Evolutionary conservation across 2,113 vertebrate genomes (phyloP).

Genomic region (Hypocryptadius cinnamomeus): DNA sequence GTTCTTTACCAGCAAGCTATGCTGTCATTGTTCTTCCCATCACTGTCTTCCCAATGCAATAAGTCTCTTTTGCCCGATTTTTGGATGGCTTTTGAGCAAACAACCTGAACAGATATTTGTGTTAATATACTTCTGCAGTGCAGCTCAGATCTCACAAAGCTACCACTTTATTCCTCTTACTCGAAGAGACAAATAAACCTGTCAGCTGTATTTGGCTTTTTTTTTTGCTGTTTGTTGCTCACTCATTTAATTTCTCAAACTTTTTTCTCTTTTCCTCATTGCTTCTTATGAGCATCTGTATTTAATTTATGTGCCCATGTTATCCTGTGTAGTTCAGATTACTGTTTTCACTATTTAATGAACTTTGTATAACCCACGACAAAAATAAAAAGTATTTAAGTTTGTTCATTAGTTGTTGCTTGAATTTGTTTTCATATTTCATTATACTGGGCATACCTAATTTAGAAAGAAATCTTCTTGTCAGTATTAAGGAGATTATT

Average conservation of each 20-base stretch:
- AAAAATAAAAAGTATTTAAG: not conserved
- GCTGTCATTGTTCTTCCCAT: not conserved
- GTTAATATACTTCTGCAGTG: not conserved
- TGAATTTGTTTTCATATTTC: not conserved
- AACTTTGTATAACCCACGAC: not conserved
- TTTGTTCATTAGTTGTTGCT: not conserved
- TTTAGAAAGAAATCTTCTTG: not conserved
- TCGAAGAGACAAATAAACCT: not conserved
- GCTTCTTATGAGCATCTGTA: not conserved
- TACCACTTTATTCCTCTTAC: not conserved
- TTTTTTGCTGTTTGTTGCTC: not conserved
- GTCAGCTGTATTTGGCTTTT: not conserved
- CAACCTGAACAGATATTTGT: not conserved
- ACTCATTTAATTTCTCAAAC: not conserved
- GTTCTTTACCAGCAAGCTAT: not conserved
- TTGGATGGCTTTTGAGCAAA: not conserved
- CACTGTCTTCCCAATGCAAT: not conserved
- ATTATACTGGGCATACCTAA: not conserved
- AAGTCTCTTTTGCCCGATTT: not conserved
- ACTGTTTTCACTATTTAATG: not conserved
- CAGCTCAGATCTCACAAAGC: not conserved
- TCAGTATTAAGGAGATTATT: not conserved
- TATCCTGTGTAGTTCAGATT: not conserved
- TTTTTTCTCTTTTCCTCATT: not conserved
- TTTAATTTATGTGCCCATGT: not conserved